Percentiles rank a stretch among this genome's conserved stretches.
Evolutionary conservation across 2,113 vertebrate species (phyloP).

Genomic region (Crotalus viridis): DNA sequence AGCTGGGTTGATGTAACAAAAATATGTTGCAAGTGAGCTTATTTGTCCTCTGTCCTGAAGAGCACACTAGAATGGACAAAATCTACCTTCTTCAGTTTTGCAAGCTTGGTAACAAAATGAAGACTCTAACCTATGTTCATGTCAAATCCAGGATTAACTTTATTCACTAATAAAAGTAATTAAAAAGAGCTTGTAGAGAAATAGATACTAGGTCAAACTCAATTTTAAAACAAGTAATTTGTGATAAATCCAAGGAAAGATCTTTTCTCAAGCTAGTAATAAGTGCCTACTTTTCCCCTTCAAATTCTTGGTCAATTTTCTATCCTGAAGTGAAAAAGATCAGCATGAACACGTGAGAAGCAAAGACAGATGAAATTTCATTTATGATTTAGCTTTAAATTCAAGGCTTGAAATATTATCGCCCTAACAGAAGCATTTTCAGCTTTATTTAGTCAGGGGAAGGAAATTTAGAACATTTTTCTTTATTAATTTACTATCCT

Average conservation of each 20-base stretch:
- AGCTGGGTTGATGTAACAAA: background rate
- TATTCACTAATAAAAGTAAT: background rate
- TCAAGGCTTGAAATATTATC: background rate
- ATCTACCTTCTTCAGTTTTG: background rate
- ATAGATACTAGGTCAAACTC: background rate
- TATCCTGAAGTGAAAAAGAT: background rate
- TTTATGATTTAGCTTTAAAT: background rate
- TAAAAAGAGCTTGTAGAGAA: background rate
- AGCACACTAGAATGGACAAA: background rate
- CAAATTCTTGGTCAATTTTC: background rate
- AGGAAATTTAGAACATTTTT: background rate
- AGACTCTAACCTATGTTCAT: background rate
- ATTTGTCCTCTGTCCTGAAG: background rate
- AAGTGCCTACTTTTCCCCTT: background rate
- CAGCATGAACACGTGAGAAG: background rate
- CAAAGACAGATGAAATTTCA: background rate
- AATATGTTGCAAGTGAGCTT: background rate
- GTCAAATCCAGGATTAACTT: background rate
- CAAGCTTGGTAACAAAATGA: background rate
- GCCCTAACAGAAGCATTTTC: conserved; percentile 7
- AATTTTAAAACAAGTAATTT: background rate
- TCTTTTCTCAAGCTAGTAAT: background rate
- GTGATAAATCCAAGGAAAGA: background rate
- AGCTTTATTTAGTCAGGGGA: background rate
- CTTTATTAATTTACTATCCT: background rate